Evolutionary conservation across 2,797 vertebrate species (phyloP).

Genomic region (Anomalospiza imberbis): DNA sequence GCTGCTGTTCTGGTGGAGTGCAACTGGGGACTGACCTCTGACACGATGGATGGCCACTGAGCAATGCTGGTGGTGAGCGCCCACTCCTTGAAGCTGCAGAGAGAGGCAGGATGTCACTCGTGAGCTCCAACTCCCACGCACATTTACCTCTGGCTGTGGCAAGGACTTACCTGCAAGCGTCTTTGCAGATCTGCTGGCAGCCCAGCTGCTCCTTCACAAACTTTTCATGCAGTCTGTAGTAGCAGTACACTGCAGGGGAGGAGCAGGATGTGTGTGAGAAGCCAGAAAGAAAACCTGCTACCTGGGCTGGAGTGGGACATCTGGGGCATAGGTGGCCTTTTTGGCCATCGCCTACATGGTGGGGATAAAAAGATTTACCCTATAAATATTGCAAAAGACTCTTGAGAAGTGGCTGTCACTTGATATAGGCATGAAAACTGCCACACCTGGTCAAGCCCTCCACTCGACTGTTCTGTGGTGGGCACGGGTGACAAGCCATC

Average conservation of each 20-base stretch:
- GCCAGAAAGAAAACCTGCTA: neutral
- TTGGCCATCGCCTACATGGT: neutral
- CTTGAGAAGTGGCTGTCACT: neutral
- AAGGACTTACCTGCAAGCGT: conserved; percentile 75
- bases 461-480: neutral
- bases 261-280: neutral
- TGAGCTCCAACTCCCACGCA: fast-evolving
- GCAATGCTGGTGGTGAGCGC: conserved; percentile 77
- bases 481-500: neutral
- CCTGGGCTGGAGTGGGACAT: neutral
- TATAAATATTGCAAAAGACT: neutral
- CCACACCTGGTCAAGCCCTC: neutral
- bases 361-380: neutral
- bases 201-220: conserved; percentile 77
- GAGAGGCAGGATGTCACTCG: neutral
- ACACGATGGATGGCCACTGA: conserved; percentile 75
- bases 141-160: neutral
- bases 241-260: conserved; percentile 77
- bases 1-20: neutral
- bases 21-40: conserved; percentile 66
- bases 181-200: conserved; percentile 76
- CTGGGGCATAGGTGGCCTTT: neutral
- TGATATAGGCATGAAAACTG: neutral
- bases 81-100: conserved; percentile 79
- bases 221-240: conserved; percentile 71